phyloP scores from a whole-genome alignment of 2,888 invertebrate genomes.

The Fragum whitleyi region DNA sequence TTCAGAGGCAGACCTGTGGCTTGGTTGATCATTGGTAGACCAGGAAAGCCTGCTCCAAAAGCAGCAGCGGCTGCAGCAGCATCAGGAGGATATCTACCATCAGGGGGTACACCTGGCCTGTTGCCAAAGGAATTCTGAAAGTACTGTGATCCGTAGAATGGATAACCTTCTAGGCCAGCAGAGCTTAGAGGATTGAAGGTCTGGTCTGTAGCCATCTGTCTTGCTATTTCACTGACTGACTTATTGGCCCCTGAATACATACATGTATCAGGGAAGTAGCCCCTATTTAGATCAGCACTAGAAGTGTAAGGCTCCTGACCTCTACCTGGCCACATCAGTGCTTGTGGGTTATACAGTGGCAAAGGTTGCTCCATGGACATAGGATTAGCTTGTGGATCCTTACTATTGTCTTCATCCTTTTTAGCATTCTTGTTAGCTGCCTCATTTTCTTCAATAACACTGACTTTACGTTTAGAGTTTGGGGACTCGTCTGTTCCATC shows the following conservation, averaged over 20 bases:
- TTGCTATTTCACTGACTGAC: background rate
- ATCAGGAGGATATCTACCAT: conserved; percentile 10
- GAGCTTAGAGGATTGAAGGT: conserved; percentile 7
- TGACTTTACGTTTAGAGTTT: background rate
- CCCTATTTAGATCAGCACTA: background rate
- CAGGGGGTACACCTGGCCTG: background rate
- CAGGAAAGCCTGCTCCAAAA: background rate
- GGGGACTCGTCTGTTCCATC: background rate
- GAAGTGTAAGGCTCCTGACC: background rate
- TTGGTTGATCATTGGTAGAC: background rate
- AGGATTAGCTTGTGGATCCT: background rate
- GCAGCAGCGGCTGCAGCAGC: conserved; percentile 7
- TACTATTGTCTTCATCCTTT: background rate
- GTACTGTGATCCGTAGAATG: conserved; percentile 17
- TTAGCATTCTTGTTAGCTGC: background rate
- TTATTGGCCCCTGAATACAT: conserved; percentile 18
- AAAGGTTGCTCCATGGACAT: conserved; percentile 7
- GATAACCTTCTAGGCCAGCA: conserved; percentile 6
- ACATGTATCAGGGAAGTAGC: conserved; percentile 12
- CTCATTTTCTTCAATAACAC: background rate
- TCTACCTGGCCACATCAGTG: conserved; percentile 16
- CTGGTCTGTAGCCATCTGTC: conserved; percentile 8
- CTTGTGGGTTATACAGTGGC: conserved; percentile 20
- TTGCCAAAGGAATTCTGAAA: conserved; percentile 9
- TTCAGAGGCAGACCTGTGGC: background rate